Percentiles rank a stretch among this genome's conserved stretches.
Conservation (phyloP, 2,113 vertebrate species). For the Lycocorax pyrrhopterus region DNA sequence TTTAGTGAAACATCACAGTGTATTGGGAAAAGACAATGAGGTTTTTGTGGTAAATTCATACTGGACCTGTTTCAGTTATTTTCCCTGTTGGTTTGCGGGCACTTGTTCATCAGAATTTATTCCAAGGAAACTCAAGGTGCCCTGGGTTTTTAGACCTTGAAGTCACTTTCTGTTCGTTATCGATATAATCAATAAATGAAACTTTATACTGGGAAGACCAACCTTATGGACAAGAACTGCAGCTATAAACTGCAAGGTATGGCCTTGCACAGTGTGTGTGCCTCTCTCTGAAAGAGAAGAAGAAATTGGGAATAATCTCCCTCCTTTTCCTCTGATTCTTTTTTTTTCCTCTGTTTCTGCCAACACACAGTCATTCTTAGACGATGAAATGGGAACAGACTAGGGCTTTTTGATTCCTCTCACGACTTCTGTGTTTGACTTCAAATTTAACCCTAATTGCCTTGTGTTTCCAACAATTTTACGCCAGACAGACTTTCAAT, state of each 20-base stretch:
- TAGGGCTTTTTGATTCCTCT: not conserved
- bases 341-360: not conserved
- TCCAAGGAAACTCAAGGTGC: not conserved
- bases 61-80: not conserved
- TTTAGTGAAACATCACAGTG: not conserved
- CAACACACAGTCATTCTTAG: not conserved
- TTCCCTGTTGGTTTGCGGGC: not conserved
- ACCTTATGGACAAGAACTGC: rapidly evolving
- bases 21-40: not conserved
- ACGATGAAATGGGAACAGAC: not conserved
- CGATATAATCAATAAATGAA: not conserved
- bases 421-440: not conserved
- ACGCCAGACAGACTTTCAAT: not conserved
- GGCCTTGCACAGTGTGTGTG: rapidly evolving
- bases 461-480: not conserved
- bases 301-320: not conserved
- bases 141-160: not conserved
- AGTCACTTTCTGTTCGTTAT: not conserved
- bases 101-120: not conserved
- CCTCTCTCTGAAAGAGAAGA: not conserved
- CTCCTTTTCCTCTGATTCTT: not conserved
- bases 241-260: not conserved
- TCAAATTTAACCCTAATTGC: not conserved
- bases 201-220: not conserved
- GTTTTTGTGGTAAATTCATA: not conserved